phyloP scores from a whole-genome alignment of 2,797 vertebrate genomes.

The Pteropus rufus region DNA sequence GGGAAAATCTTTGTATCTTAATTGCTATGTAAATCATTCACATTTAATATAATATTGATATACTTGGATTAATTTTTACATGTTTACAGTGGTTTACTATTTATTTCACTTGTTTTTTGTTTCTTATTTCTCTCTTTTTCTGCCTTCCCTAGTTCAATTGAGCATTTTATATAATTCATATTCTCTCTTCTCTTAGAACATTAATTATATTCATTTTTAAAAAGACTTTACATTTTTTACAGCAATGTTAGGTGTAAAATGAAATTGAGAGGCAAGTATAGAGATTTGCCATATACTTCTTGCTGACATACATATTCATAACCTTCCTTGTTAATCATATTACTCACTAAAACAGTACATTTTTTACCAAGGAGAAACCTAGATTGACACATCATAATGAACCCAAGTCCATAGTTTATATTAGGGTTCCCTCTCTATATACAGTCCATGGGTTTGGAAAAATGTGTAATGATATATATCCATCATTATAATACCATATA shows the following conservation, averaged over 20 bases:
- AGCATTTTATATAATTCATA: neutral
- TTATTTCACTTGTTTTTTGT: neutral
- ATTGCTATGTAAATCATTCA: neutral
- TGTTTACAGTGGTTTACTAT: neutral
- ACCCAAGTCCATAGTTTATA: neutral
- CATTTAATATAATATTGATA: neutral
- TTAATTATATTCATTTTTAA: neutral
- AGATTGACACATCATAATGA: neutral
- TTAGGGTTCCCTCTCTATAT: neutral
- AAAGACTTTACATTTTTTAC: neutral
- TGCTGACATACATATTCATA: too few relatives aligned
- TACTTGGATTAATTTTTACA: neutral
- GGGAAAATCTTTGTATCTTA: neutral
- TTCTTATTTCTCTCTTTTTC: neutral
- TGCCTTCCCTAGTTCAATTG: neutral
- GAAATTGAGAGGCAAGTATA: neutral
- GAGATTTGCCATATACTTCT: neutral
- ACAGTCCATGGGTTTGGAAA: neutral
- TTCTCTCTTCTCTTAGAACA: neutral
- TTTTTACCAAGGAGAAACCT: neutral
- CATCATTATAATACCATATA: neutral
- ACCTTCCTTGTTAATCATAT: neutral
- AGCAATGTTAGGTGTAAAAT: neutral
- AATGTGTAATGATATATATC: neutral
- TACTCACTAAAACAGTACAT: neutral